Base-by-base conservation (phyloP, 2,888 invertebrate genomes). In the Tribolium freemani region DNA sequence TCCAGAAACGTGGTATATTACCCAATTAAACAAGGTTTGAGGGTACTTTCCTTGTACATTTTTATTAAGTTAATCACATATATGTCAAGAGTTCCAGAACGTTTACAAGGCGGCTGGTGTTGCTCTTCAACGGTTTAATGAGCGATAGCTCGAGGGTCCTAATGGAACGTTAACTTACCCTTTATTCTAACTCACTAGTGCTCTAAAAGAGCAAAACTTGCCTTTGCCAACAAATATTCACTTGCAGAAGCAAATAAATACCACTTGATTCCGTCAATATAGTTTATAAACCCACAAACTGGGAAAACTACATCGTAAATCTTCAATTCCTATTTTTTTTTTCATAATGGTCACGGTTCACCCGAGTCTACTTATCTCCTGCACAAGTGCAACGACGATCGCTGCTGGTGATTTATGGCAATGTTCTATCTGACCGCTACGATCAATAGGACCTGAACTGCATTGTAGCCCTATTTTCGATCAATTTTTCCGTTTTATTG, bases 341-440 rank as follows among this genome's bases (percentile, higher is more conserved):
- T 50, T 61, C 46, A 48, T 61, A 13, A 48, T 16, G 48, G 61
- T 30, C 21, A 61, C 46, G 61, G 10, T 46, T 61, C 48, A 44
- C 61, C 61, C 61, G 13, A 61, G 26, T 61, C 26, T 61, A 30
- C 50, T 61, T 61, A 61, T 61, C 61, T 61, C 26, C 20, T 58
- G 61, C 48, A 61, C 48, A 61, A 61, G 61, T 61, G 61, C 61
- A 61, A 50, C 16, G 50, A 61, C 45, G 61, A 61, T 61, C 13
- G 50, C 50, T 48, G 30, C 13, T 21, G 8, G 48, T 60, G 61
- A 61, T 61, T 61, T 61, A 61, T 50, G 11, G 61, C 48, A 50
- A 61, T 13, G 61, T 61, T 30, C 48, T 61, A 61, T 61, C 48
- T 61, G 61, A 26, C 61, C 50, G 48, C n/a, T n/a, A 9, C 45